Percentiles rank a stretch among this genome's conserved stretches.
These are phyloP conservation scores for Polypterus bichir DNA, from an alignment of 2,113 vertebrate genomes.

Conservation along the genomic window DNA sequence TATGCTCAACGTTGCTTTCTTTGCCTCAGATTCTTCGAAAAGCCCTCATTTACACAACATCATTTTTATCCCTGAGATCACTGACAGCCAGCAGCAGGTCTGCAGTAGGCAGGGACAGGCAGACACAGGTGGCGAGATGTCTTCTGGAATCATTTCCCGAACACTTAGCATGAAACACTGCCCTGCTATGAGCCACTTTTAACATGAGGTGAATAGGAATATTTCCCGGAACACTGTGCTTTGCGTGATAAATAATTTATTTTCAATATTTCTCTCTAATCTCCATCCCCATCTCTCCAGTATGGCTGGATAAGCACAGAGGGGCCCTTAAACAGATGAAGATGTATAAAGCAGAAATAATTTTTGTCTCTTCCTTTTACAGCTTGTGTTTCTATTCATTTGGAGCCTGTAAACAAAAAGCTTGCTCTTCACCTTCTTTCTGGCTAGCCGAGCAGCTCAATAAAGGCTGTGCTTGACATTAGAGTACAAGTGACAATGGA, in stretches of 20 bases:
- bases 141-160: not conserved
- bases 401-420: no score
- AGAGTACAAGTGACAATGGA: no score
- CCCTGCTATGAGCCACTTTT: slow-evolving; percentile 10
- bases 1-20: slow-evolving; percentile 1
- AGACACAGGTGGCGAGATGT: not conserved
- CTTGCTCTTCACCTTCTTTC: no score
- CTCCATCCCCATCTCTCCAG: not conserved
- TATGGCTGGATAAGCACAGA: slow-evolving; percentile 7
- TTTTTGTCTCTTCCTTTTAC: no score
- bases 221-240: slow-evolving; percentile 6
- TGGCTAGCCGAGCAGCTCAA: no score
- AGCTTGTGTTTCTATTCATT: no score
- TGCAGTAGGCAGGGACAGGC: not conserved
- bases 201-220: slow-evolving; percentile 16
- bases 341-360: not conserved
- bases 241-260: slow-evolving; percentile 15
- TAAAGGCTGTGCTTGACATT: no score
- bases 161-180: slow-evolving; percentile 11
- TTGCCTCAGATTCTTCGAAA: slow-evolving; percentile 7
- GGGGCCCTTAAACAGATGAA: slow-evolving; percentile 8
- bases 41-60: slow-evolving; percentile 21
- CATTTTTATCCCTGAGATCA: slow-evolving; percentile 9
- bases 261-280: slow-evolving; percentile 5
- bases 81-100: slow-evolving; percentile 9